These are phyloP conservation scores for Channa striata DNA, from an alignment of 2,797 vertebrate species.

Conservation along the genomic window DNA sequence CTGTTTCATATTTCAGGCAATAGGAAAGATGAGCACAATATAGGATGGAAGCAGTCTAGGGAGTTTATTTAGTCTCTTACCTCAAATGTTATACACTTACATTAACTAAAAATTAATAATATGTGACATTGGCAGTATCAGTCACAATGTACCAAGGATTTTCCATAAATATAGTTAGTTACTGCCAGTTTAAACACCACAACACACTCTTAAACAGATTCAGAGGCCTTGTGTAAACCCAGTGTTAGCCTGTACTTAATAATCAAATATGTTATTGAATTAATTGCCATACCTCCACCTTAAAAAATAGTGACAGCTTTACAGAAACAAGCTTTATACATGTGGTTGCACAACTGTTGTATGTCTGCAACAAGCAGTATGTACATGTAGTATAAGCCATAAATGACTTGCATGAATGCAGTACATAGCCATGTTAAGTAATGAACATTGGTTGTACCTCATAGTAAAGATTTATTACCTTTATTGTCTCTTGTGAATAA, in stretches of 20 bases:
- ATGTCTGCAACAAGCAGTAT: constrained; percentile 43
- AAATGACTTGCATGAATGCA: constrained; percentile 65
- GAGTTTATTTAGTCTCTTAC: constrained; percentile 45
- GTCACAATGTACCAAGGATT: constrained; percentile 10
- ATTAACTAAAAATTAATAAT: constrained; percentile 17
- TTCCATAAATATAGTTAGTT: constrained; percentile 3
- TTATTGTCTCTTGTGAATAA: constrained; percentile 44
- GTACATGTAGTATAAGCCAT: constrained; percentile 68
- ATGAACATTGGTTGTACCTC: constrained; percentile 60
- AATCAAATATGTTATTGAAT: constrained; percentile 25
- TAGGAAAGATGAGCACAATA: constrained; percentile 19
- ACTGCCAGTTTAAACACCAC: constrained; percentile 8
- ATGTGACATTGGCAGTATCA: constrained; percentile 13
- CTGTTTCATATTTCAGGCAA: constrained; percentile 29
- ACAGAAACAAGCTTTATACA: constrained; percentile 52
- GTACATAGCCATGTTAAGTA: constrained; percentile 62
- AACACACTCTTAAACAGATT: constrained; percentile 16
- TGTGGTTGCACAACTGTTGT: constrained; percentile 29
- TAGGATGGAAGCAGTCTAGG: constrained; percentile 9
- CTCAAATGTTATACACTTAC: constrained; percentile 44
- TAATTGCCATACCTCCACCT: constrained; percentile 13
- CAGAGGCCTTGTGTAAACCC: constrained; percentile 34
- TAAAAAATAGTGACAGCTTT: constrained; percentile 35
- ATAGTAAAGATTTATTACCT: constrained; percentile 44
- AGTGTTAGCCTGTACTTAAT: constrained; percentile 17